Evolutionary conservation across 2,113 vertebrate species (phyloP).

Genomic region (Perca fluviatilis): DNA sequence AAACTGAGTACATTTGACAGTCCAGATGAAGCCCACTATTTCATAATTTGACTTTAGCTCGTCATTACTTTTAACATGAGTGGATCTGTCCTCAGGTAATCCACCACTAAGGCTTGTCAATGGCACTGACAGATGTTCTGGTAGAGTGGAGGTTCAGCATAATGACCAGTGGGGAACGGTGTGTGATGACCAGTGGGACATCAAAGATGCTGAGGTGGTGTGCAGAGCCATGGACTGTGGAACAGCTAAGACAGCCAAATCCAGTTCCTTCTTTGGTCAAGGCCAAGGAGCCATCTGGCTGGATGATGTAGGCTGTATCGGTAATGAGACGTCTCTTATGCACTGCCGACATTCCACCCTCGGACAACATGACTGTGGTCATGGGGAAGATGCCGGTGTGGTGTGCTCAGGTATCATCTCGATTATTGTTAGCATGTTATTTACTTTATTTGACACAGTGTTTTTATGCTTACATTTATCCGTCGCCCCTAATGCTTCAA

Average conservation of each 20-base stretch:
- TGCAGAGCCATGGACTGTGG: slow-evolving; percentile 79
- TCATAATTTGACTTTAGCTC: not conserved
- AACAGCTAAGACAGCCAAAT: slow-evolving; percentile 48
- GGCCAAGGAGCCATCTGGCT: slow-evolving; percentile 61
- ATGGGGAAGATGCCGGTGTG: slow-evolving; percentile 77
- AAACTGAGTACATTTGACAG: not conserved
- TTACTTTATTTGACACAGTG: not conserved
- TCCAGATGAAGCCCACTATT: not conserved
- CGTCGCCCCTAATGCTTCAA: not conserved
- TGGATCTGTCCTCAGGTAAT: slow-evolving; percentile 28
- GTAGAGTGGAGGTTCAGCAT: slow-evolving; percentile 75
- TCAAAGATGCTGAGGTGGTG: slow-evolving; percentile 73
- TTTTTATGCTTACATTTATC: not conserved
- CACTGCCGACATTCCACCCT: slow-evolving; percentile 49
- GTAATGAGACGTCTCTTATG: slow-evolving; percentile 58
- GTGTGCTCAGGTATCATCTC: slow-evolving; percentile 75
- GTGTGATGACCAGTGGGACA: slow-evolving; percentile 76
- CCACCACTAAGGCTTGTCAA: slow-evolving; percentile 57
- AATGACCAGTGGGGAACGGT: slow-evolving; percentile 74
- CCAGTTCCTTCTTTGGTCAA: slow-evolving; percentile 60
- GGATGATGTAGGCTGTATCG: slow-evolving; percentile 64
- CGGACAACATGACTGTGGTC: slow-evolving; percentile 63
- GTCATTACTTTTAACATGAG: not conserved
- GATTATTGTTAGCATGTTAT: not conserved
- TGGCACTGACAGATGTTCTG: slow-evolving; percentile 71